Evolutionary conservation across 1,140 invertebrate genomes (phyloP), one percentile per base, ranked within the genome.

Genomic region (Harlomillsia oculata): DNA sequence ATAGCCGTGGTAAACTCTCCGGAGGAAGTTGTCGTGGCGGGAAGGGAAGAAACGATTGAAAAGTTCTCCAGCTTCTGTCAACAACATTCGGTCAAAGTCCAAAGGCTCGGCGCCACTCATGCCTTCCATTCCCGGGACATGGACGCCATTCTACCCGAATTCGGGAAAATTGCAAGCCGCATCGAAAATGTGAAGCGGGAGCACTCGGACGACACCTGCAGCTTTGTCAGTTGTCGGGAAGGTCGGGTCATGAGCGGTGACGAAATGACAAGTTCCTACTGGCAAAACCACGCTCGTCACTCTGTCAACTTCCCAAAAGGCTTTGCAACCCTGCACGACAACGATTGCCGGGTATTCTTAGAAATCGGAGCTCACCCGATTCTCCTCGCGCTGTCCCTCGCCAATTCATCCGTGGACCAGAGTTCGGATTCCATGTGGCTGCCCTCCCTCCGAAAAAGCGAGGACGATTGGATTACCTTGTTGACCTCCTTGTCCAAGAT

Each of bases 311-410:
- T 57, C 26, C 21, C 28, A 20, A 48, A 37, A 9, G 28, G 52
- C 14, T 2, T 57, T 11, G 26, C 41, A 45, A 34, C 25, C 6
- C n/a, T 52, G 1, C 34, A 25, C 34, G 45, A 45, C 13, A 34
- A 26, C 1, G 46, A 39, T 43, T 43, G 26, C 36, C 46, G 45
- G 1, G 39, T 43, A 3, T 48, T 57, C 43, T 9, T 57, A 1
- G 55, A 57, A 41, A 45, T 57, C 11, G 55, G 55, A 14, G 16
- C 55, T 14, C 55, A 57, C 13, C 55, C 55, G 9, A 39, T 57
- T 4, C 48, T 57, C 0, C 26, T 57, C 3, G 55, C 23, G 21
- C 20, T 44, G 53, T 5, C 39, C n/a, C 4, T 61, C 25, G 16
- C 45, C 20, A 50, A 50, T 18, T 18, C 36, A 21, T 48, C 45